phyloP scores from a whole-genome alignment of 2,113 vertebrate species.

The Microtus montanus region DNA sequence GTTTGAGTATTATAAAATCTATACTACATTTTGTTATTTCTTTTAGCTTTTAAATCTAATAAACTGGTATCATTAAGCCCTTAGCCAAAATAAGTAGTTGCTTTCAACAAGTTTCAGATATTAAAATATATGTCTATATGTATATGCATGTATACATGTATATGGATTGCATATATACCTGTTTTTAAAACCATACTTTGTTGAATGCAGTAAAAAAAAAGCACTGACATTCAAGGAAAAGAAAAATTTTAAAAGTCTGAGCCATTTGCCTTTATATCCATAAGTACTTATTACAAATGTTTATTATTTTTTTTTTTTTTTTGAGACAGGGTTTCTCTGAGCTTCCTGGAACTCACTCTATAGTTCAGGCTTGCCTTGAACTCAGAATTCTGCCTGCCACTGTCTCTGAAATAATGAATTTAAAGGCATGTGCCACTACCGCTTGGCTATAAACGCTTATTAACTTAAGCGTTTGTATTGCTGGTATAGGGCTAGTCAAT shows the following conservation, averaged over 20 bases:
- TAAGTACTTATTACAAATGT: background rate
- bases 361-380: background rate
- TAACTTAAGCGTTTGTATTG: background rate
- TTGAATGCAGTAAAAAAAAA: background rate
- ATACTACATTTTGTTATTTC: background rate
- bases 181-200: conserved; percentile 11
- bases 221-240: conserved; percentile 33
- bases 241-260: background rate
- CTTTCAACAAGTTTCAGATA: conserved; percentile 11
- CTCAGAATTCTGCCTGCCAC: background rate
- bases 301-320: background rate
- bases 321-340: background rate
- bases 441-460: background rate
- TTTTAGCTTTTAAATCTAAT: background rate
- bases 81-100: conserved; percentile 5
- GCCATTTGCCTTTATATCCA: background rate
- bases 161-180: background rate
- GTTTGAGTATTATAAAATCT: background rate
- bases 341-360: background rate
- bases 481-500: background rate
- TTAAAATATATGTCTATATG: background rate
- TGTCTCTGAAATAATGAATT: background rate
- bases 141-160: background rate
- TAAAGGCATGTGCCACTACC: background rate
- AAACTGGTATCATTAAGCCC: conserved; percentile 7